phyloP scores from a whole-genome alignment of 2,113 vertebrate genomes.

The Strix uralensis region DNA sequence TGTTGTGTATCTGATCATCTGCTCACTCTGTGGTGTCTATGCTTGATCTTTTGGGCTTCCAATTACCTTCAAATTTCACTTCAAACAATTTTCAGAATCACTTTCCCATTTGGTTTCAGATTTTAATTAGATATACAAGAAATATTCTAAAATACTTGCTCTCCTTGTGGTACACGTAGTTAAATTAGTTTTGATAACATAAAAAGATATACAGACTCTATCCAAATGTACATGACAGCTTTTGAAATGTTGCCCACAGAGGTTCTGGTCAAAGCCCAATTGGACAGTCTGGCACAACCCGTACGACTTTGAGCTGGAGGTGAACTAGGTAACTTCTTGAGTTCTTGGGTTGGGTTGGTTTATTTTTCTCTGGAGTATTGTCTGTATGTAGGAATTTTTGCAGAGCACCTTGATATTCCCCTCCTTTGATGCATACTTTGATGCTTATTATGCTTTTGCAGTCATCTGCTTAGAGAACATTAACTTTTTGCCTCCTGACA shows the following conservation, averaged over 20 bases:
- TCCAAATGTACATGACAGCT: background rate
- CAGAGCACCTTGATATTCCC: background rate
- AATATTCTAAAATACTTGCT: background rate
- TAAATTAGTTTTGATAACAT: background rate
- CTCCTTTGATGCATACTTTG: background rate
- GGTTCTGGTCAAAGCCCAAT: background rate
- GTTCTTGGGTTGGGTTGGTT: background rate
- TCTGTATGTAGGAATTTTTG: background rate
- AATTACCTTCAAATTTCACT: background rate
- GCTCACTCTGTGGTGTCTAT: background rate
- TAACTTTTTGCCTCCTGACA: background rate
- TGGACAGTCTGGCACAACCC: background rate
- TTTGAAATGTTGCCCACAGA: background rate
- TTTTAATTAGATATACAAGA: background rate
- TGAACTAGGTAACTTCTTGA: background rate
- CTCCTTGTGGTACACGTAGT: background rate
- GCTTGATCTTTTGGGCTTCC: background rate
- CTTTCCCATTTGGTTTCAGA: background rate
- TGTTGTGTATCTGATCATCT: background rate
- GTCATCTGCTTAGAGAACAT: background rate
- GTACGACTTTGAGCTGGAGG: background rate
- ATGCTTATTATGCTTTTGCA: background rate
- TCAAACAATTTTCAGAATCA: background rate
- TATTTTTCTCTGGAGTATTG: background rate
- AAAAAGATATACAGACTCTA: background rate